Evolutionary conservation across 2,797 vertebrate genomes (phyloP).

Genomic region (Allobates femoralis): DNA sequence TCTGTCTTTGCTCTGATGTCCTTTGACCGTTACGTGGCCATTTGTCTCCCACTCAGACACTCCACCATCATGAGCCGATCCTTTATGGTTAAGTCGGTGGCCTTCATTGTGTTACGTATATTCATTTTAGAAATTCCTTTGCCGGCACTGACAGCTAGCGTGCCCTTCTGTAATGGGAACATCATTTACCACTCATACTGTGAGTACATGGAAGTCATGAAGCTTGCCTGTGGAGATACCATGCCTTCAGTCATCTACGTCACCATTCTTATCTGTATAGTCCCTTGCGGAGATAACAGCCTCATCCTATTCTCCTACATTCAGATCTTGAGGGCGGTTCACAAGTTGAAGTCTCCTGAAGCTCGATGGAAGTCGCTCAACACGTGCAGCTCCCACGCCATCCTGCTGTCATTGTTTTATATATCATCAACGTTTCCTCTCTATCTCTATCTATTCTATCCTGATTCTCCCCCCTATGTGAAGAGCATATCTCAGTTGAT

Average conservation of each 20-base stretch:
- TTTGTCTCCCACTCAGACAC: slow-evolving; percentile 67
- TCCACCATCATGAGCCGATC: slow-evolving; percentile 66
- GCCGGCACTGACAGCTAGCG: slow-evolving; percentile 62
- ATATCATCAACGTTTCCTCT: slow-evolving; percentile 68
- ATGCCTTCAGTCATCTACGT: slow-evolving; percentile 66
- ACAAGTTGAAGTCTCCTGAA: slow-evolving; percentile 66
- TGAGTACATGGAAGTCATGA: slow-evolving; percentile 70
- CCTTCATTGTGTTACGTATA: slow-evolving; percentile 61
- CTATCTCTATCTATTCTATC: slow-evolving; percentile 66
- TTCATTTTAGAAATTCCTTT: slow-evolving; percentile 49
- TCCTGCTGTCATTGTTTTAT: slow-evolving; percentile 69
- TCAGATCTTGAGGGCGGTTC: slow-evolving; percentile 66
- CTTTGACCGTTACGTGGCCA: slow-evolving; percentile 68
- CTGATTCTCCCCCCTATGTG: slow-evolving; percentile 61
- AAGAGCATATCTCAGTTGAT: slow-evolving; percentile 68
- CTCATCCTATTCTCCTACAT: slow-evolving; percentile 66
- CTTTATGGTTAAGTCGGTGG: slow-evolving; percentile 59
- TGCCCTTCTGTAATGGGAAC: slow-evolving; percentile 65
- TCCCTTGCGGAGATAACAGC: slow-evolving; percentile 65
- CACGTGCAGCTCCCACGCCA: slow-evolving; percentile 70
- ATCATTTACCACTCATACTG: slow-evolving; percentile 68
- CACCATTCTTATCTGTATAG: slow-evolving; percentile 58
- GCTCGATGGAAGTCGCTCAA: slow-evolving; percentile 67
- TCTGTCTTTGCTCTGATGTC: slow-evolving; percentile 68
- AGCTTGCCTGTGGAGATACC: slow-evolving; percentile 63